Evolutionary conservation across 2,113 vertebrate genomes (phyloP), one percentile per base, ranked within the genome.

Genomic region (Xenus cinereus): DNA sequence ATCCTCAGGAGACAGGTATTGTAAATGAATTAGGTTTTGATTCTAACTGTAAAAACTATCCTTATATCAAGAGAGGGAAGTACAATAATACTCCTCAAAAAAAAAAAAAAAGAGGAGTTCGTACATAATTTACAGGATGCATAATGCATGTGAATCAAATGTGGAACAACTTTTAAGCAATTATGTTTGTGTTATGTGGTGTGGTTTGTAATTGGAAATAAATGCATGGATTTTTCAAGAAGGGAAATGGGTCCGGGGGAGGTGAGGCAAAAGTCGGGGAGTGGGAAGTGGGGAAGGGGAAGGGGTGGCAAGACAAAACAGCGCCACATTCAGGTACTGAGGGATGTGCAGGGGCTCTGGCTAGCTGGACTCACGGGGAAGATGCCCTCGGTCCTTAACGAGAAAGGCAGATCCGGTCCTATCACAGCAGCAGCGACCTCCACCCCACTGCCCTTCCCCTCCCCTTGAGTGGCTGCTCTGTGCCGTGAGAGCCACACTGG

Each of bases 171-270:
- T 98, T 98, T 98, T 97, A 98, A 96, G 96, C 97, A 98, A 98
- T 98, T 98, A 98, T 90, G 97, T 98, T 98, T 98, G 96, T 94
- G 97, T 97, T 98, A 98, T 98, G 98, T 93, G 97, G 97, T 97
- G 96, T 98, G 97, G 96, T 97, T 98, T 96, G 96, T 97, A 98
- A 98, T 97, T 97, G 97, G 96, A 97, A 98, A 97, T 97, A 98
- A 97, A 97, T 90, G 96, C 96, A 97, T 90, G 94, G 97, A 39
- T 63, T 88, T 98, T 98, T 98, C 80, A 39, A 94, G 95, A 96
- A 89, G 74, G 62, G 77, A 91, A 93, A 73, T n/a, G 43, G 56
- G 73, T 60, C 56, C 0, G 0, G 35, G 89, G 43, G 37, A 87
- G 64, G 51, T 26, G 54, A 33, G 60, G 54, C 22, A 26, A 32